Base-by-base conservation (phyloP, 1,140 invertebrate genomes). In the Drosophila kohkoa region DNA sequence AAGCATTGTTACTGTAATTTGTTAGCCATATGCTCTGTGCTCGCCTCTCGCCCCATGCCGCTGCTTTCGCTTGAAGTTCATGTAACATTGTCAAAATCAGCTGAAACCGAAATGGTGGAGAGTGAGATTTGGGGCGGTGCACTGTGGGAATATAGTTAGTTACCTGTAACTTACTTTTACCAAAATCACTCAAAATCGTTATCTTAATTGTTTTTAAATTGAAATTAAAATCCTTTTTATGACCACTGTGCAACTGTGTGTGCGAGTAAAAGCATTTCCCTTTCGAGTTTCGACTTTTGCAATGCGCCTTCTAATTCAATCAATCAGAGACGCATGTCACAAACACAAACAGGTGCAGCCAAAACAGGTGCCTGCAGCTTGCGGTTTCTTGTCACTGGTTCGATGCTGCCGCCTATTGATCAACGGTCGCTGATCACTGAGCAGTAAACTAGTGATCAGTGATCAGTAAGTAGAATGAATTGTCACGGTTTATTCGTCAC, bases 71-170 rank as follows among this genome's bases (percentile, higher is more conserved):
- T 79, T 85, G 79, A 88, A 83, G 81, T 88, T 88, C 83, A 92
- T 92, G 90, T 92, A 90, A 92, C 90, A 91, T 90, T 91, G 87
- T 86, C 90, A 91, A 91, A 91, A 71, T 65, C 73, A 65, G 68
- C 73, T 71, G 51, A 75, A 57, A 13, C 38, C 25, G 41, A 41
- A 25, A 25, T 25, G n/a, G 48, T 16, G 25, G 28, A 16, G 35
- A 59, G 8, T 48, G 43, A 7, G 45, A 13, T 10, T 48, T 60
- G 58, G 25, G 32, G 16, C 25, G 49, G 46, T 43, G 60, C 62
- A 65, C 59, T 76, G 69, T 79, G 77, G 77, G 68, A 79, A 73
- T 43, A 64, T 16, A 8, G 48, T 28, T 10, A 38, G 30, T 38
- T 25, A 51, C 48, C 48, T 25, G 32, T 59, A 64, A 69, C 67